Base-by-base conservation (phyloP, 1,140 invertebrate species). In the Aradophagus sp. region DNA sequence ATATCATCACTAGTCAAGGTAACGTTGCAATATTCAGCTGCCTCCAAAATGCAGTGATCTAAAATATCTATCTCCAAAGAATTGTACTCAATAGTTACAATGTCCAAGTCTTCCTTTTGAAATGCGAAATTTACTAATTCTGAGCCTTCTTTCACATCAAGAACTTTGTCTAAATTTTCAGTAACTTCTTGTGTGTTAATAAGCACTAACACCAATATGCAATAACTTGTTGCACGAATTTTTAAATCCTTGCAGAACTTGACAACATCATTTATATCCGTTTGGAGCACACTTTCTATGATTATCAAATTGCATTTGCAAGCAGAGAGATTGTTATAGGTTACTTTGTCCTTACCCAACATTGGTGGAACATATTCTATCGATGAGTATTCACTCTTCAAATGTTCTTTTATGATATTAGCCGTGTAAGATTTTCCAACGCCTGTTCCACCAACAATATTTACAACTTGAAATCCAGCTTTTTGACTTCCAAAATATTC, bases 371-470 rank as follows among this genome's bases (percentile, higher is more conserved):
- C 76, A 20, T 76, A 79, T 17, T 79, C 61, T 29, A 78, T 65
- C 31, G 76, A 32, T 12, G 48, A 45, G 7, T 68, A 34, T 11
- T 26, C 31, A 1, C 67, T 10, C 2, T 75, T 56, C 11, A 81
- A 66, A 45, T 77, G 65, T 26, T 77, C 67, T 12, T 50, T 77
- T 32, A 85, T 81, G 11, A 85, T 84, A n/a, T 77, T 67, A 0
- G 61, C 61, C 0, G 83, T 77, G 20, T 83, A 81, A 6, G 83
- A 78, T 77, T 86, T 86, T 10, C 84, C 84, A 8, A 84, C 79
- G 10, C 84, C 84, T 1, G 78, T 83, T 14, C 80, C 80, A 17
- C 84, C 84, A 4, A 85, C 26, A 0, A 86, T 61, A 10, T 44
- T 59, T 1, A 82, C 6, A 1, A 81, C 10, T 47, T 76, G 47